These are phyloP conservation scores for Drosophila putrida DNA, from an alignment of 2,888 invertebrate genomes.

Conservation along the genomic window DNA sequence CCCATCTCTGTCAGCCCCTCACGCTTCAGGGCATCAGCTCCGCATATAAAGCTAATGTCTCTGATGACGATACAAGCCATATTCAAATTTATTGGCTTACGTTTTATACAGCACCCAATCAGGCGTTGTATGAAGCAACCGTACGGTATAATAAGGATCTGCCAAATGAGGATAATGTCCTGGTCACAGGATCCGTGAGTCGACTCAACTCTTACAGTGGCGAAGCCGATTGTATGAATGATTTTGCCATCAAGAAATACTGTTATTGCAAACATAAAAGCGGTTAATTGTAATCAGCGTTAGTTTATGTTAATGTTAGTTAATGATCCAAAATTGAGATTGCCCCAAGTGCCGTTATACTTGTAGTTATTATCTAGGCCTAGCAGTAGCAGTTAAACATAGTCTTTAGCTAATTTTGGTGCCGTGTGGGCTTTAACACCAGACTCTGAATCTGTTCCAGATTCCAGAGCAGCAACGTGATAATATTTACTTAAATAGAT, in stretches of 20 bases:
- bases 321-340: conserved; percentile 10
- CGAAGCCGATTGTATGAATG: conserved; percentile 86
- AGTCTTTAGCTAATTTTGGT: conserved; percentile 20
- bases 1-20: conserved; percentile 86
- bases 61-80: conserved; percentile 27
- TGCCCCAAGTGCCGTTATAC: conserved; percentile 55
- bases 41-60: conserved; percentile 85
- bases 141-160: conserved; percentile 85
- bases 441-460: conserved; percentile 37
- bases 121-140: conserved; percentile 90
- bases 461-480: conserved; percentile 54
- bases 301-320: background rate
- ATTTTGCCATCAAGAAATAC: conserved; percentile 87
- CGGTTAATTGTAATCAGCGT: conserved; percentile 24
- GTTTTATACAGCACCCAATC: conserved; percentile 89
- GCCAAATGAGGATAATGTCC: conserved; percentile 81
- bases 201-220: conserved; percentile 87
- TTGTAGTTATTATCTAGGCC: conserved; percentile 35
- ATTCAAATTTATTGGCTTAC: conserved; percentile 88
- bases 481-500: conserved; percentile 39
- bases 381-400: conserved; percentile 20
- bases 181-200: conserved; percentile 88
- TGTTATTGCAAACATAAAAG: conserved; percentile 86
- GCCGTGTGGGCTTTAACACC: conserved; percentile 43
- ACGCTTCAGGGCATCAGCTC: conserved; percentile 87